phyloP scores from a whole-genome alignment of 2,888 invertebrate species.

The Hylaea fasciaria region DNA sequence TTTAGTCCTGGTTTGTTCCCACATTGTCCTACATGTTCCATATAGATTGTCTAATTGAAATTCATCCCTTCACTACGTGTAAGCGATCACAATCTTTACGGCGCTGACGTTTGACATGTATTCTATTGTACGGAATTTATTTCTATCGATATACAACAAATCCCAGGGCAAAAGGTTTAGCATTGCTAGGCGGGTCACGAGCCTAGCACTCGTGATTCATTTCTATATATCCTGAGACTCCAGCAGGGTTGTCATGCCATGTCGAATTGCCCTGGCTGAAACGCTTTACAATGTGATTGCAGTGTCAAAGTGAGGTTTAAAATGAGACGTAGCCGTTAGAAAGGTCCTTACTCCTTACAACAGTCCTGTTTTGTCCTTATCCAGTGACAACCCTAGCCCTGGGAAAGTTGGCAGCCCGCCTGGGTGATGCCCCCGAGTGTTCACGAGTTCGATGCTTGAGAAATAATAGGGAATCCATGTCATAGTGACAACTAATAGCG shows the following conservation, averaged over 20 bases:
- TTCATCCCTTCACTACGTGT: conserved; percentile 27
- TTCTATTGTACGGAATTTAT: conserved; percentile 38
- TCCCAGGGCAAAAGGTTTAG: conserved; percentile 29
- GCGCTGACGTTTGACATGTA: conserved; percentile 28
- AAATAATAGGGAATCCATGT: conserved; percentile 40
- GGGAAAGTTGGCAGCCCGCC: conserved; percentile 50
- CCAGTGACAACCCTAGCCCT: conserved; percentile 34
- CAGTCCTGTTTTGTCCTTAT: too few species aligned
- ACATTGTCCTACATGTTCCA: conserved; percentile 8
- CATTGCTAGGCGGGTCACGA: conserved; percentile 62
- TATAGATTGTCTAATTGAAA: conserved; percentile 26
- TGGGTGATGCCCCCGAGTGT: conserved; percentile 37
- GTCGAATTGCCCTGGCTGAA: neutral
- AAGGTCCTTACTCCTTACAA: too few species aligned
- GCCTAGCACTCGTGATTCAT: conserved; percentile 51
- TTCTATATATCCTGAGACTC: conserved; percentile 30
- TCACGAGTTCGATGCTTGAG: conserved; percentile 35
- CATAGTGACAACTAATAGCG: conserved; percentile 35
- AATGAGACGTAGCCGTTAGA: too few species aligned
- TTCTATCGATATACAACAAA: conserved; percentile 44
- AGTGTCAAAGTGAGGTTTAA: too few species aligned
- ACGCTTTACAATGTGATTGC: too few species aligned
- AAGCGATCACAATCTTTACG: conserved; percentile 29
- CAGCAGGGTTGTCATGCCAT: conserved; percentile 9
- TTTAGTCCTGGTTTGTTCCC: conserved; percentile 6